These are phyloP conservation scores for Poicephalus gulielmi DNA, from an alignment of 2,113 vertebrate species.

Conservation along the genomic window DNA sequence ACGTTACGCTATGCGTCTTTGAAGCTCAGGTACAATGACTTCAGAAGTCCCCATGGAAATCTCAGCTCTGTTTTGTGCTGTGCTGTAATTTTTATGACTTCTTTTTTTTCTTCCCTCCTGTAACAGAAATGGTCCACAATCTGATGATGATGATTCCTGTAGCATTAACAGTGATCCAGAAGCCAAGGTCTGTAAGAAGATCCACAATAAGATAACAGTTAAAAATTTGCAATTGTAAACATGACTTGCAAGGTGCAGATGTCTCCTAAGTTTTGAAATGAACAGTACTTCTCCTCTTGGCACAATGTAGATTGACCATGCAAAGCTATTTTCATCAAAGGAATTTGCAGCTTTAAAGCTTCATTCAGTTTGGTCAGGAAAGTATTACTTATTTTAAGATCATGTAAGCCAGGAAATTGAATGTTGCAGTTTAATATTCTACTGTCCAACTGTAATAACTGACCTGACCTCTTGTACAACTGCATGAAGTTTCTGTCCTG, in stretches of 20 bases:
- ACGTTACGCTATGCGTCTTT: constrained; percentile 93
- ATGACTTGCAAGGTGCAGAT: not conserved
- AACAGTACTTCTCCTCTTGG: not conserved
- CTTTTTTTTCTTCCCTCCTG: not conserved
- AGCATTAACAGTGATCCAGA: constrained; percentile 89
- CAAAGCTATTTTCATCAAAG: not conserved
- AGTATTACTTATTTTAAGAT: not conserved
- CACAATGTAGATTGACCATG: not conserved
- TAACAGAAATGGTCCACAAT: constrained; percentile 81
- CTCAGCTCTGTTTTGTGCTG: not conserved
- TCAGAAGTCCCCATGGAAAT: not conserved
- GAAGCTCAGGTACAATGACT: constrained; percentile 86
- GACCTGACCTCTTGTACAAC: not conserved
- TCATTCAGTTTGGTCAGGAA: not conserved
- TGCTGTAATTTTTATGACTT: not conserved
- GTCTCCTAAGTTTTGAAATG: not conserved
- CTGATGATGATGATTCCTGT: constrained; percentile 91
- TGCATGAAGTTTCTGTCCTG: not conserved
- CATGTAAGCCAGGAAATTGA: not conserved
- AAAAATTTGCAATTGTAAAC: not conserved
- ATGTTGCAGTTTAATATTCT: not conserved
- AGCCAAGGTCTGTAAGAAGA: constrained; percentile 83
- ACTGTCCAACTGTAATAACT: not conserved
- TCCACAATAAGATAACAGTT: not conserved
- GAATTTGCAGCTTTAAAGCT: not conserved